Percentiles rank a stretch among this genome's conserved stretches.
Evolutionary conservation across 2,797 vertebrate genomes (phyloP).

Genomic region (Acanthornis magna): DNA sequence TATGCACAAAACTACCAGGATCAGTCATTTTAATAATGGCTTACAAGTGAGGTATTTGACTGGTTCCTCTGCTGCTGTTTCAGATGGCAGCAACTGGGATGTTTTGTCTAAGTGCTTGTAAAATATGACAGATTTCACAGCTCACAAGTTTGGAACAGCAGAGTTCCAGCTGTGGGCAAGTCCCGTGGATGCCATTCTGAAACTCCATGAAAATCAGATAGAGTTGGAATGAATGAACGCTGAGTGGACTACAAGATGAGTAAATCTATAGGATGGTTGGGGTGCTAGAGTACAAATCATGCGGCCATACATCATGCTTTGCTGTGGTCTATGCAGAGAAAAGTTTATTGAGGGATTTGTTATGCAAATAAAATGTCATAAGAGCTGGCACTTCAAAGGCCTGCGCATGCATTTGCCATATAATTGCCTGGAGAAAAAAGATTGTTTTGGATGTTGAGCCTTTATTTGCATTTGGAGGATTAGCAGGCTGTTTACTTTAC

Average conservation of each 20-base stretch:
- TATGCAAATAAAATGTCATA: constrained; percentile 22
- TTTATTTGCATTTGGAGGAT: constrained; percentile 56
- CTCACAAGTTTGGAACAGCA: not conserved
- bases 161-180: not conserved
- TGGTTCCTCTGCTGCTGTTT: not conserved
- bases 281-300: not conserved
- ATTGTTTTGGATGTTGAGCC: not conserved
- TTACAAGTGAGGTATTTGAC: not conserved
- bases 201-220: not conserved
- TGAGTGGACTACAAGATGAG: not conserved
- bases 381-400: constrained; percentile 36
- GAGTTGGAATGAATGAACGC: not conserved
- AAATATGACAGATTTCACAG: not conserved
- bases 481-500: constrained; percentile 49
- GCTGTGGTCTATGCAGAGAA: not conserved
- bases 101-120: not conserved
- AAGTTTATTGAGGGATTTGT: not conserved
- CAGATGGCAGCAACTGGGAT: not conserved
- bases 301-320: not conserved
- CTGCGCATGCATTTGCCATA: not conserved
- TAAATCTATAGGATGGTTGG: not conserved
- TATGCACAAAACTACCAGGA: not conserved
- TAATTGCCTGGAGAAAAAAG: constrained; percentile 5
- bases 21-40: not conserved
- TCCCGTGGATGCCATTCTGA: not conserved